Evolutionary conservation across 2,113 vertebrate genomes (phyloP).

Genomic region (Stegastes partitus): DNA sequence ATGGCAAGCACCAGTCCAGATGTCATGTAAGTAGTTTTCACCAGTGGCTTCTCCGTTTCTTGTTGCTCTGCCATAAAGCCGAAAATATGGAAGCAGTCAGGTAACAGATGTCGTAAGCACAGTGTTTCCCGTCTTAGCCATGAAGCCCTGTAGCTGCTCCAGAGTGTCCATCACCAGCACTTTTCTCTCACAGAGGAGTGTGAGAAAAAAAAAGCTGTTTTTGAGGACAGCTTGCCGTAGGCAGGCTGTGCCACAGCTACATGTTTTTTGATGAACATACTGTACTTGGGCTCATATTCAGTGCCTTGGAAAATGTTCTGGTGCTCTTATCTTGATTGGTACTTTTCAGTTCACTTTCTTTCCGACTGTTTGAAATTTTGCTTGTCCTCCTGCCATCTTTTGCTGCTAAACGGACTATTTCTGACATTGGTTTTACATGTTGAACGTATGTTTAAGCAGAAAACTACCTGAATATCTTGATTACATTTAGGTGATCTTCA

Average conservation of each 20-base stretch:
- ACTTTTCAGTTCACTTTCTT: not conserved
- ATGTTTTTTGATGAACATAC: slow-evolving; percentile 4
- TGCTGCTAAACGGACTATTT: not conserved
- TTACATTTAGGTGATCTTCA: too few relatives aligned
- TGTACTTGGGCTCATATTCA: slow-evolving; percentile 4
- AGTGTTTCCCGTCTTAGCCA: not conserved
- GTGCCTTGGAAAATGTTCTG: not conserved
- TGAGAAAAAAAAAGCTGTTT: too few relatives aligned
- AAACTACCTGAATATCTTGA: too few relatives aligned
- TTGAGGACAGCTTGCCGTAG: slow-evolving; percentile 2
- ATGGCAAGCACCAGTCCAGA: slow-evolving; percentile 34
- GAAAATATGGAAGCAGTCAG: slow-evolving; percentile 27
- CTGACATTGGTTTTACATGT: not conserved
- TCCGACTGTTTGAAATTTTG: slow-evolving; percentile 1
- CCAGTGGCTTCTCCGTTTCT: slow-evolving; percentile 5
- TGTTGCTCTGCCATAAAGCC: slow-evolving; percentile 15
- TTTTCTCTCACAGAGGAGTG: not conserved
- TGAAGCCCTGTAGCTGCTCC: not conserved
- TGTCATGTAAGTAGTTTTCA: slow-evolving; percentile 37
- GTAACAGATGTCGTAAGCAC: slow-evolving; percentile 21
- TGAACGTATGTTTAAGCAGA: not conserved
- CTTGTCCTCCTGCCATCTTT: not conserved
- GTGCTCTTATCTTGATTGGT: not conserved
- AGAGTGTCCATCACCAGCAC: slow-evolving; percentile 14
- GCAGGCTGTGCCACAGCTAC: not conserved